phyloP scores from a whole-genome alignment of 1,140 invertebrate genomes.

The Cataglyphis hispanica region DNA sequence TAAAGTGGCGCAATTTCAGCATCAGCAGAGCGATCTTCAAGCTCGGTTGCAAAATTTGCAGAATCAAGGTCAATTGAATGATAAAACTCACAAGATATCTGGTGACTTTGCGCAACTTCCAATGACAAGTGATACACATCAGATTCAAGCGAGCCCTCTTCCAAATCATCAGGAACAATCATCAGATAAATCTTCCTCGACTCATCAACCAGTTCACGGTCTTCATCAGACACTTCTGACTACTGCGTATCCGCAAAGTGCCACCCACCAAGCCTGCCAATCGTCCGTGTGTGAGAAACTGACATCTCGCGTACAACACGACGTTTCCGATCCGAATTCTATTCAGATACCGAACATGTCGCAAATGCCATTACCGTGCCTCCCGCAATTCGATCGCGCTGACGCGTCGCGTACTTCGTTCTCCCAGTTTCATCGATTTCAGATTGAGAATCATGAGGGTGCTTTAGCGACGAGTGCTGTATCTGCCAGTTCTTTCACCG shows the following conservation, averaged over 20 bases:
- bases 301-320: slow-evolving; percentile 81
- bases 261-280: slow-evolving; percentile 77
- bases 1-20: slow-evolving; percentile 84
- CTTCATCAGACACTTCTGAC: slow-evolving; percentile 79
- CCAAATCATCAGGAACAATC: slow-evolving; percentile 76
- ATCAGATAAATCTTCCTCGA: slow-evolving; percentile 61
- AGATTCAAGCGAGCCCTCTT: slow-evolving; percentile 72
- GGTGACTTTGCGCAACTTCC: slow-evolving; percentile 72
- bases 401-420: slow-evolving; percentile 78
- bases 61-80: slow-evolving; percentile 77
- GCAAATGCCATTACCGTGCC: slow-evolving; percentile 82
- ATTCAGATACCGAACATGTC: slow-evolving; percentile 82
- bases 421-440: slow-evolving; percentile 81
- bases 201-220: slow-evolving; percentile 71
- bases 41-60: slow-evolving; percentile 81
- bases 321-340: slow-evolving; percentile 76
- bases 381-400: slow-evolving; percentile 82
- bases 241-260: slow-evolving; percentile 69
- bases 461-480: slow-evolving; percentile 64
- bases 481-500: slow-evolving; percentile 77
- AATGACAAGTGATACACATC: slow-evolving; percentile 71
- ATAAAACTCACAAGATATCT: slow-evolving; percentile 75
- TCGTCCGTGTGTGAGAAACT: slow-evolving; percentile 80
- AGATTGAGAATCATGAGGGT: slow-evolving; percentile 78
- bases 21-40: slow-evolving; percentile 82